A percentile compares a stretch with the other conserved stretches of the same genome.
Conservation (phyloP, 1,140 invertebrate species). For the Bradynema listronoti region DNA sequence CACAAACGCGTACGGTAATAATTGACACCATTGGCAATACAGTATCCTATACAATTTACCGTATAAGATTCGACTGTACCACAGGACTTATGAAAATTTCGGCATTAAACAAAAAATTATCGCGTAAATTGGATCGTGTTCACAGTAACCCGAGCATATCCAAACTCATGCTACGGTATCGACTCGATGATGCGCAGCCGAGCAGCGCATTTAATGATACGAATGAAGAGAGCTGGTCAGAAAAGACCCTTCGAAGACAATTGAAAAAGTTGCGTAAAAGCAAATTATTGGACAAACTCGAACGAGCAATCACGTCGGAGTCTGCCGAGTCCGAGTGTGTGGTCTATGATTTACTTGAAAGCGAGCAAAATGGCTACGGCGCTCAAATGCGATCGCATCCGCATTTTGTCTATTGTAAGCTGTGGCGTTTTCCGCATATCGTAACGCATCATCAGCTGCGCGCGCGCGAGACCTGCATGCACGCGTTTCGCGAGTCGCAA, state of each 20-base stretch:
- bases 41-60: too few relatives aligned
- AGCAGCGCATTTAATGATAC: too few relatives aligned
- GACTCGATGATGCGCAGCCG: too few relatives aligned
- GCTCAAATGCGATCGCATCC: slow-evolving; percentile 61
- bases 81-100: too few relatives aligned
- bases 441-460: slow-evolving; percentile 89
- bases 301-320: slow-evolving; percentile 31
- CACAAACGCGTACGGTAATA: too few relatives aligned
- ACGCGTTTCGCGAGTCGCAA: slow-evolving; percentile 65
- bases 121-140: too few relatives aligned
- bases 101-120: too few relatives aligned
- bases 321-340: slow-evolving; percentile 27
- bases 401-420: slow-evolving; percentile 64
- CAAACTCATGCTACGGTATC: too few relatives aligned
- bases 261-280: slow-evolving; percentile 91
- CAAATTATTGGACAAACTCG: slow-evolving; percentile 26
- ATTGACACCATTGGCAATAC: too few relatives aligned
- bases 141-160: too few relatives aligned
- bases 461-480: slow-evolving; percentile 81
- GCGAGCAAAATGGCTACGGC: slow-evolving; percentile 59
- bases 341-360: slow-evolving; percentile 23
- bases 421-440: slow-evolving; percentile 95
- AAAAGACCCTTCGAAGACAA: slow-evolving; percentile 90
- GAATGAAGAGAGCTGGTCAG: too few relatives aligned
- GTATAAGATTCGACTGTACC: too few relatives aligned